Evolutionary conservation across 2,888 invertebrate species (phyloP), one percentile per base, ranked within the genome.

Genomic region (Cabera pusaria): DNA sequence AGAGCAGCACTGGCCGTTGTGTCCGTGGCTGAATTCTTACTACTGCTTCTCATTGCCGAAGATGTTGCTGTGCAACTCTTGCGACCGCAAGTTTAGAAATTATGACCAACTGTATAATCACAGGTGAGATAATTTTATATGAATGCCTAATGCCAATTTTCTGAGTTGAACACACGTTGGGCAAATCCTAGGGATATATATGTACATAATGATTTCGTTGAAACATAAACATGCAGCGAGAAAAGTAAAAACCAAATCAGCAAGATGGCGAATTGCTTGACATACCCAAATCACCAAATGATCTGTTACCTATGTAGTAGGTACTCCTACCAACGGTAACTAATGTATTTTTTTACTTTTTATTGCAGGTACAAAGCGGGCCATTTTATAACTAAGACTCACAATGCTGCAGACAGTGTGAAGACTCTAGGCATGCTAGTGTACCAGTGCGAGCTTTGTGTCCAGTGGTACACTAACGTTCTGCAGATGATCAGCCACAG

Each of bases 51-150:
- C 76, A 22, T 60, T 89, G 29, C 80, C 82, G 5, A 89, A 85
- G 59, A 63, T 84, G 55, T 59, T 88, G 18, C 61, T 88, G 2
- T 90, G 90, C 58, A 86, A 87, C 60, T 72, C 73, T 25, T 90
- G 90, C 59, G 87, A 89, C 51, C 69, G 86, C 5, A 88, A 88
- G 57, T 89, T 89, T 56, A 71, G 78, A 36, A 86, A 74, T 52
- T 87, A 88, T 54, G 86, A 89, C 36, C 86, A 86, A 50, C 59
- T 90, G 18, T 90, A 90, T 49, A 83, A 76, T 49, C 89, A 89
- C 56, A 83, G 89, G 89, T 87, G 53, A 49, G 48, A 42, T n/a
- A n/a, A n/a, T n/a, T n/a, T n/a, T n/a, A n/a, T n/a, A n/a, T n/a
- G n/a, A n/a, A n/a, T n/a, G n/a, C n/a, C n/a, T n/a, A n/a, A n/a